phyloP scores from a whole-genome alignment of 2,113 vertebrate genomes.

The Synchiropus splendidus region DNA sequence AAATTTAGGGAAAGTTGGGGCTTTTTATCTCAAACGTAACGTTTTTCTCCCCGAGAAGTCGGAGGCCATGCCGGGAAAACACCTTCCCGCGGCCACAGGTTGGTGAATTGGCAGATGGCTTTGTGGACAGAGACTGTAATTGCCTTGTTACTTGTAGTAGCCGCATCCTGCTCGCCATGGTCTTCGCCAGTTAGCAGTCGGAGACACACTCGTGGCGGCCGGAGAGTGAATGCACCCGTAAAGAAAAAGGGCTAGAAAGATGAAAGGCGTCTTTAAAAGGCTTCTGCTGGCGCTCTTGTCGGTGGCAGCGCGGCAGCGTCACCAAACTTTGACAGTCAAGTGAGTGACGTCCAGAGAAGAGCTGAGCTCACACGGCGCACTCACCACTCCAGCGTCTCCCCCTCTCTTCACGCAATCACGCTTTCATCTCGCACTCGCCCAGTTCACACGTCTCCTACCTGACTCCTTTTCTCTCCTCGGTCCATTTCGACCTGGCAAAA shows the following conservation, averaged over 20 bases:
- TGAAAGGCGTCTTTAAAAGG: constrained; percentile 23
- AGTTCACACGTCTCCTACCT: constrained; percentile 32
- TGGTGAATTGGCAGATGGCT: constrained; percentile 51
- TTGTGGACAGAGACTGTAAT: constrained; percentile 40
- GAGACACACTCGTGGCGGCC: constrained; percentile 19
- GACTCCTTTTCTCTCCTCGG: constrained; percentile 21
- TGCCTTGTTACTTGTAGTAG: constrained; percentile 48
- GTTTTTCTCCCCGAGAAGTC: constrained; percentile 13
- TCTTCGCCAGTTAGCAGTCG: constrained; percentile 45
- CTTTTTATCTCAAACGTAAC: too few species aligned
- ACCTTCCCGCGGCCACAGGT: constrained; percentile 49
- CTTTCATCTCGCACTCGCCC: constrained; percentile 32
- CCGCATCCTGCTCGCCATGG: constrained; percentile 43
- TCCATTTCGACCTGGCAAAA: constrained; percentile 36
- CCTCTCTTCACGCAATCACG: not conserved
- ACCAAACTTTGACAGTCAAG: constrained; percentile 38
- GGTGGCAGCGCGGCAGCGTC: constrained; percentile 28
- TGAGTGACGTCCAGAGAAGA: constrained; percentile 42
- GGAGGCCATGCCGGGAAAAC: constrained; percentile 22
- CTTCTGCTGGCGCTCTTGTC: constrained; percentile 21
- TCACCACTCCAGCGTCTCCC: constrained; percentile 7
- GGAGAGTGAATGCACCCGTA: constrained; percentile 24
- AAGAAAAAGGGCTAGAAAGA: constrained; percentile 13
- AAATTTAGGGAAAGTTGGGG: too few species aligned
- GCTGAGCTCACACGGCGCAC: constrained; percentile 24